Evolutionary conservation across 2,797 vertebrate species (phyloP), one percentile per base, ranked within the genome.

Genomic region (Pitangus sulphuratus): DNA sequence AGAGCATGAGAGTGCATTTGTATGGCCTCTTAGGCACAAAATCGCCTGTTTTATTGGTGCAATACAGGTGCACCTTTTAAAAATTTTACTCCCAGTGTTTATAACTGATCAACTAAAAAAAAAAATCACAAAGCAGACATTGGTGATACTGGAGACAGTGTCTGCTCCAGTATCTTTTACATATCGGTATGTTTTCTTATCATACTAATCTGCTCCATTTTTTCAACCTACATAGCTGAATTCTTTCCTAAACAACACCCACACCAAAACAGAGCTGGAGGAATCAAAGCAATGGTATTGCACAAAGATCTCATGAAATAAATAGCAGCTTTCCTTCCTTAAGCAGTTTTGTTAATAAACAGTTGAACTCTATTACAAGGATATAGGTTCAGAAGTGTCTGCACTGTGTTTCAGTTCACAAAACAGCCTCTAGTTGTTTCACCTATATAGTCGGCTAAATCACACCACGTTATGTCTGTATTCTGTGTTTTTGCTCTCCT

Each of bases 21-120:
- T 94, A 91, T 86, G 93, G 69, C 94, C 88, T 88, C 80, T 87
- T 97, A 95, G 61, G 76, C 83, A 94, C 74, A 95, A 90, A 86
- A 95, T 84, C 66, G 54, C 77, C 65, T 86, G 50, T 30, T 97
- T 96, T 93, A 93, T 91, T 79, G 68, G 89, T 88, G 66, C 42
- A 90, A 56, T 84, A 91, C 58, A 93, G 74, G 76, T 89, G 44
- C 35, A 79, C 35, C 42, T 86, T 95, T 84, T 21, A 91, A 94
- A 95, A 81, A 62, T 81, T 86, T 93, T 88, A 91, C 51, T 95
- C 45, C 22, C 28, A 82, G 54, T 96, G 69, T 91, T 93, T 95
- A 58, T 79, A 75, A 88, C 57, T 28, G 57, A 80, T 90, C 69
- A 69, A 31, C 45, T 65, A 16, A 91, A 90, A 75, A 89, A 90